These are phyloP conservation scores for Chrysaora quinquecirrha DNA, from an alignment of 30 jellyfish, hydroid and myxozoan species.

Conservation along the genomic window DNA sequence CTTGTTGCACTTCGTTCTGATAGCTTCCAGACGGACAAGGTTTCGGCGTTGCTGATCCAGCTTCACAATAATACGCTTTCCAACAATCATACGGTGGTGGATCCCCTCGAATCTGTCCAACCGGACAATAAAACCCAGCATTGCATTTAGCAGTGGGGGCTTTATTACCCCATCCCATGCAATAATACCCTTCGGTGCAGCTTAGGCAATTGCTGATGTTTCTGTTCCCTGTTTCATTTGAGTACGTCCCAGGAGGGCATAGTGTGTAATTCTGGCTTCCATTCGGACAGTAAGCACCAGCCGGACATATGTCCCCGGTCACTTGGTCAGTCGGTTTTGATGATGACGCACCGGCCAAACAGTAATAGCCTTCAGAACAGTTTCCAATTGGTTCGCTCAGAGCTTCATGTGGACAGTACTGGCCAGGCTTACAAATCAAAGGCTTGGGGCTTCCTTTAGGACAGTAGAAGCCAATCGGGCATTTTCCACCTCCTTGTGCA, in stretches of 20 bases:
- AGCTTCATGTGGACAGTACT: conserved; percentile 83
- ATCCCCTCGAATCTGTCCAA: conserved; percentile 77
- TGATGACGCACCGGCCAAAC: conserved; percentile 82
- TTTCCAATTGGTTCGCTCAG: conserved; percentile 68
- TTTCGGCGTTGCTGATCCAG: conserved; percentile 64
- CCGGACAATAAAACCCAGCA: conserved; percentile 96
- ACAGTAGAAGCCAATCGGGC: conserved; percentile 94
- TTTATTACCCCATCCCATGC: conserved; percentile 94
- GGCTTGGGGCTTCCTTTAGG: conserved; percentile 92
- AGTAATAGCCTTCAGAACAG: conserved; percentile 91
- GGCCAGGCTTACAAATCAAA: conserved; percentile 80
- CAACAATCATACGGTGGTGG: conserved; percentile 82
- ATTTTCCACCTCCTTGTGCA: conserved; percentile 90
- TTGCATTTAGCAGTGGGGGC: conserved; percentile 82
- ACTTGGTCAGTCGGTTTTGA: conserved; percentile 80
- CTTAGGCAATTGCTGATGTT: conserved; percentile 70
- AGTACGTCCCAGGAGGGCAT: conserved; percentile 98
- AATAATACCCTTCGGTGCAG: conserved; percentile 84
- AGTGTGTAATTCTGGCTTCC: conserved; percentile 85
- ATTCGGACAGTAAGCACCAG: conserved; percentile 88
- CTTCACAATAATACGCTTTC: conserved; percentile 80
- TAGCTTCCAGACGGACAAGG: conserved; percentile 90
- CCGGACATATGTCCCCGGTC: conserved; percentile 91
- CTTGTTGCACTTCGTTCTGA: conserved; percentile 88
- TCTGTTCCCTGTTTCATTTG: conserved; percentile 78